Evolutionary conservation across 1,140 invertebrate genomes (phyloP).

Genomic region (Glomeris maerens): DNA sequence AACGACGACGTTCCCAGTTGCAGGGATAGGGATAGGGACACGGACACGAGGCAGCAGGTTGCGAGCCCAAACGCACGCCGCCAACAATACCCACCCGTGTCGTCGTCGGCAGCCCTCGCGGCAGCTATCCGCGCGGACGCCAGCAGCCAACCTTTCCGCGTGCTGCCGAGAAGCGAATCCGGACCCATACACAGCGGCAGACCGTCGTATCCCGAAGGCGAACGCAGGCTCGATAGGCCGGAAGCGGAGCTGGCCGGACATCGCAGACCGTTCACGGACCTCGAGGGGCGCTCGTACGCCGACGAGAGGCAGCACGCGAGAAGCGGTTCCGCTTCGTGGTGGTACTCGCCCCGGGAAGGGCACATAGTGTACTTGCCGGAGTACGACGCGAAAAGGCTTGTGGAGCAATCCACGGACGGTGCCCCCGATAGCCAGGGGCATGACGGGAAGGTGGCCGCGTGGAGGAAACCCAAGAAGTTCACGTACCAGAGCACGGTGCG

Average conservation of each 20-base stretch:
- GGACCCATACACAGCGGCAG: background rate
- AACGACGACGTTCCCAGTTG: too few relatives aligned
- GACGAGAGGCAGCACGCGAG: background rate
- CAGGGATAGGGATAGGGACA: too few relatives aligned
- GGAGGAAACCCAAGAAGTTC: constrained; percentile 44
- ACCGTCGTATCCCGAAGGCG: background rate
- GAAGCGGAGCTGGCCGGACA: background rate
- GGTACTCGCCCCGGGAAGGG: constrained; percentile 15
- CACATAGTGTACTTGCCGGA: constrained; percentile 62
- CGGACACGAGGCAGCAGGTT: too few relatives aligned
- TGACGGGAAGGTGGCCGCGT: background rate
- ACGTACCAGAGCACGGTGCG: constrained; percentile 66
- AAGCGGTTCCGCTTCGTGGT: background rate
- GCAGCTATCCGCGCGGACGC: too few relatives aligned
- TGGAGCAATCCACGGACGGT: constrained; percentile 2
- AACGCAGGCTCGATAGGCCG: background rate
- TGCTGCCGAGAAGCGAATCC: background rate
- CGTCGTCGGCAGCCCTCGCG: too few relatives aligned
- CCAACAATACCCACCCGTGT: too few relatives aligned
- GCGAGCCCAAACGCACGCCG: too few relatives aligned
- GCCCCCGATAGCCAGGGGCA: background rate
- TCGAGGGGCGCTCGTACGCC: background rate
- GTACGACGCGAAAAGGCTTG: constrained; percentile 31
- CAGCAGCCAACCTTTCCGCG: too few relatives aligned
- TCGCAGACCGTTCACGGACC: background rate